Base-by-base conservation (phyloP, 2,888 invertebrate genomes). In the Platypus cylindrus region DNA sequence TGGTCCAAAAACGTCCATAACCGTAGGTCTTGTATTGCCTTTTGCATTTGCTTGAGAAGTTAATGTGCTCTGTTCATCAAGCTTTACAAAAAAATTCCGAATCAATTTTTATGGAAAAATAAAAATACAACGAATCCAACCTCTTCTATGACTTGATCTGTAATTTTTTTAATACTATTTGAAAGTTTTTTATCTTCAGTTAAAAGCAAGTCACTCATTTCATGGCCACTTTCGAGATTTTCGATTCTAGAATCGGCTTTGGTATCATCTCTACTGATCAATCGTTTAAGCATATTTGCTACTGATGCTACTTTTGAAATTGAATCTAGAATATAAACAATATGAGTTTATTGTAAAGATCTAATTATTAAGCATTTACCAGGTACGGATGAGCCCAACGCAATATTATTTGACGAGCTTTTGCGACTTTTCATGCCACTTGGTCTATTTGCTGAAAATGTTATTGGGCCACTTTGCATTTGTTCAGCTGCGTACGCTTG, bases 51-150 rank as follows among this genome's bases (percentile, higher is more conserved):
- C 60, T 49, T 75, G 72, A 27, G 85, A 84, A 3, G 78, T 82
- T 38, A 84, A 77, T 7, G 85, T 86, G 50, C 75, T 67, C 58
- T 86, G 85, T 53, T 86, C 86, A 52, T 86, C 86, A 1, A 79
- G 75, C 60, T 77, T 40, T 12, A 17, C 12, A 17, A 17, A n/a
- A 29, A 27, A 16, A 33, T 26, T 5, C 15, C 30, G 8, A 20
- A 23, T 20, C 8, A 13, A 3, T 16, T 22, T n/a, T 4, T 3
- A 17, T 5, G 18, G n/a, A 25, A 11, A 25, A 20, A 20, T n/a
- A 30, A 3, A 22, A 20, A 3, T 14, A 3, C 17, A 12, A 17
- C 5, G 5, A n/a, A 17, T 29, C 17, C 15, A 40, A 77, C 74
- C 59, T 79, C 78, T 54, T 79, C 78, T 41, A 79, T 80, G 11